These are phyloP conservation scores for Aphidoletes aphidimyza DNA, from an alignment of 2,888 invertebrate genomes.

Conservation along the genomic window DNA sequence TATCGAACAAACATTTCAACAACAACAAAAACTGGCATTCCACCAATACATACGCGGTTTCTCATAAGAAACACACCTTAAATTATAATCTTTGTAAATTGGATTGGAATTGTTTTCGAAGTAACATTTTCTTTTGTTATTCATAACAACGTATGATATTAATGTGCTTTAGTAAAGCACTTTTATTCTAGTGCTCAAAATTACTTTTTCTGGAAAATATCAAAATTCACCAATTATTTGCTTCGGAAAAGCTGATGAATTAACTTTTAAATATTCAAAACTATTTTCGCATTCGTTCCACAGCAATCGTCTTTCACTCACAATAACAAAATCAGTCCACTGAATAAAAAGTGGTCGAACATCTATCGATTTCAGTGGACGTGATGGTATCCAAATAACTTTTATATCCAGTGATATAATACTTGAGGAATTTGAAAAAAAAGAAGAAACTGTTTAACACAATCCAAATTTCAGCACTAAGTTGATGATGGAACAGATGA, in stretches of 20 bases:
- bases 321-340: not conserved
- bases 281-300: not conserved
- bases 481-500: not conserved
- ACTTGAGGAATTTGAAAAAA: not conserved
- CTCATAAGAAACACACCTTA: constrained; percentile 50
- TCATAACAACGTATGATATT: not conserved
- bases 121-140: not conserved
- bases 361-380: not conserved
- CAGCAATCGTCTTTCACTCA: not conserved
- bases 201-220: too few relatives aligned
- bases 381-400: not conserved
- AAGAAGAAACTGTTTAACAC: not conserved
- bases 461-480: not conserved
- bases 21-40: not conserved
- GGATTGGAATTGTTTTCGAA: not conserved
- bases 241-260: too few relatives aligned
- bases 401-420: not conserved
- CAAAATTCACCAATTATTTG: too few relatives aligned
- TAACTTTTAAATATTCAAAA: too few relatives aligned
- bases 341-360: not conserved
- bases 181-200: too few relatives aligned
- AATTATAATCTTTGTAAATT: constrained; percentile 38
- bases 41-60: not conserved
- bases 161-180: too few relatives aligned
- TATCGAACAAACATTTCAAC: constrained; percentile 33